These are phyloP conservation scores for Hirtodrosophila confusa DNA, from an alignment of 2,888 invertebrate genomes.

Conservation along the genomic window DNA sequence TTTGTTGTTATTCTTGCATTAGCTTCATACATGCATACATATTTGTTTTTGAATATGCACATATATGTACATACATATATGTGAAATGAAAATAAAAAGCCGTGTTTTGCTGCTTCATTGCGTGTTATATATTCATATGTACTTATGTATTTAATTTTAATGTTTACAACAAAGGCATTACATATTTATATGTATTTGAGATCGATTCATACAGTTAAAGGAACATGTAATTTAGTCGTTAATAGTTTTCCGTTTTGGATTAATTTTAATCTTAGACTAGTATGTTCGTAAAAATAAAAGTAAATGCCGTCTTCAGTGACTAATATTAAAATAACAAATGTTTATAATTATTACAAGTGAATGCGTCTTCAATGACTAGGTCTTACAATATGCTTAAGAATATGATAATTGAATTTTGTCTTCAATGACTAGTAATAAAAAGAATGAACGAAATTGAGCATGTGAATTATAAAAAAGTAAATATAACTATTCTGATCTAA, in stretches of 20 bases:
- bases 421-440: constrained; percentile 15
- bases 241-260: constrained; percentile 4
- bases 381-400: constrained; percentile 28
- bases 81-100: constrained; percentile 2
- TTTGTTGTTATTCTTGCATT: too few relatives aligned
- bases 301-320: constrained; percentile 11
- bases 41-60: too few relatives aligned
- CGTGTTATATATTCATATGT: constrained; percentile 11
- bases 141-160: constrained; percentile 2
- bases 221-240: constrained; percentile 2
- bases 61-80: neutral
- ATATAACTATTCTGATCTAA: too few relatives aligned
- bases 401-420: constrained; percentile 22
- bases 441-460: too few relatives aligned
- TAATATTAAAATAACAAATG: constrained; percentile 17
- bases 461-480: too few relatives aligned
- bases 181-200: neutral
- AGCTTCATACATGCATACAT: too few relatives aligned
- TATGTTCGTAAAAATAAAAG: neutral
- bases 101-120: constrained; percentile 5
- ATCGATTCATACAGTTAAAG: constrained; percentile 9
- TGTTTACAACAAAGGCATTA: neutral
- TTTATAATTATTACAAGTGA: constrained; percentile 26
- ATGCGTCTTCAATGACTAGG: constrained; percentile 29
- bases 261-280: too few relatives aligned